A percentile compares a stretch with the other conserved stretches of the same genome.
phyloP scores from a whole-genome alignment of 2,113 vertebrate species.

The Semnornis frantzii region DNA sequence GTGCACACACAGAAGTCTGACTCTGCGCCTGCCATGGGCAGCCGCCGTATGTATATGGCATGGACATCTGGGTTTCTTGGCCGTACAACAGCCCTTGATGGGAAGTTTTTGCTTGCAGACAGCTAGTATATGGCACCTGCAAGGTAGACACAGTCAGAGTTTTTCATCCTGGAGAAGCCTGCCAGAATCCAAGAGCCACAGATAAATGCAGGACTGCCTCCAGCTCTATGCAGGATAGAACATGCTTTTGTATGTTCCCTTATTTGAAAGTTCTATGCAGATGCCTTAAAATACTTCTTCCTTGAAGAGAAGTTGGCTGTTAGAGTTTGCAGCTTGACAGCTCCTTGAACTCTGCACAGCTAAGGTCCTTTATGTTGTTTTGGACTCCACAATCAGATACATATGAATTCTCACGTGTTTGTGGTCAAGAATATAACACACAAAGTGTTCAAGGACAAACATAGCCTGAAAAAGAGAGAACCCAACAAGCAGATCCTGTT shows the following conservation, averaged over 20 bases:
- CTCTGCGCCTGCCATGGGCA: background rate
- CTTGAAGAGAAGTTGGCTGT: background rate
- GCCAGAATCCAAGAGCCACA: background rate
- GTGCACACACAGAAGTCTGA: background rate
- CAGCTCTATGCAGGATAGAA: background rate
- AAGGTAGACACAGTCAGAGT: background rate
- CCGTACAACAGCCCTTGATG: background rate
- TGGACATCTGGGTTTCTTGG: constrained; percentile 40
- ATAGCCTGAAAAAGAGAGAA: background rate
- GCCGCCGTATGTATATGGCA: background rate
- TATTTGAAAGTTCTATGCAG: background rate
- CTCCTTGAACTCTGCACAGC: background rate
- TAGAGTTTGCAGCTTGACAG: background rate
- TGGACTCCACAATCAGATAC: background rate
- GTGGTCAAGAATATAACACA: background rate
- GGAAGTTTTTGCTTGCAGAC: constrained; percentile 29
- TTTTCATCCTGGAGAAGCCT: background rate
- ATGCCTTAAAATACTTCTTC: background rate
- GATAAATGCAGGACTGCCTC: background rate
- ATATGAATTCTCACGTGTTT: background rate
- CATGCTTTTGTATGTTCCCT: background rate
- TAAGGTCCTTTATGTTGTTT: background rate
- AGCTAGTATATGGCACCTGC: background rate
- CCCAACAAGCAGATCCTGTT: background rate
- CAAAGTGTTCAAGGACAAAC: background rate